Percentiles rank a stretch among this genome's conserved stretches.
Conservation (phyloP, 2,113 vertebrate species). For the Vicugna pacos region DNA sequence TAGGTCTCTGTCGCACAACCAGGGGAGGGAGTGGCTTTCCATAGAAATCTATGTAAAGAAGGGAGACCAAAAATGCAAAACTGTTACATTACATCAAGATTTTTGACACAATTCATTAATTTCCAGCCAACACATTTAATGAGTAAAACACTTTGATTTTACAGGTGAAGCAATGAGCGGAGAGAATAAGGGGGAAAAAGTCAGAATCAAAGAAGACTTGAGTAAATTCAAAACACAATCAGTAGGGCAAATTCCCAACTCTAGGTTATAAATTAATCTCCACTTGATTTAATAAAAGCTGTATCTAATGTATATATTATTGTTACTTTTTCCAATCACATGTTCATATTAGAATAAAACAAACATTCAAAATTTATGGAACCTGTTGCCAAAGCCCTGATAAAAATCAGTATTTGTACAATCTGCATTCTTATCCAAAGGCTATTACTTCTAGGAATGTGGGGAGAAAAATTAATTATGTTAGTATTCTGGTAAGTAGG, state of each 20-base stretch:
- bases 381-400: not conserved
- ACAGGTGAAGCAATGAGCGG: not conserved
- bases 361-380: slow-evolving; percentile 17
- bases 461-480: not conserved
- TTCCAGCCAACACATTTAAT: not conserved
- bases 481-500: not conserved
- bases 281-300: slow-evolving; percentile 23
- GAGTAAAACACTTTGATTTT: not conserved
- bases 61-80: slow-evolving; percentile 48
- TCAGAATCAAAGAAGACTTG: slow-evolving; percentile 8
- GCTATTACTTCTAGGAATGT: not conserved
- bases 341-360: slow-evolving; percentile 39
- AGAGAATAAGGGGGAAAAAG: not conserved
- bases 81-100: slow-evolving; percentile 35
- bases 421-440: not conserved
- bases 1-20: slow-evolving; percentile 85
- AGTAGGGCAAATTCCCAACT: not conserved
- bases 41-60: slow-evolving; percentile 86
- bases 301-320: not conserved
- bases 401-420: not conserved
- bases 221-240: slow-evolving; percentile 41
- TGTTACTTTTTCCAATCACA: slow-evolving; percentile 23
- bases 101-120: not conserved
- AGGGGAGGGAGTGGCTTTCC: slow-evolving; percentile 88
- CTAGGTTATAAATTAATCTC: not conserved